A percentile compares a stretch with the other conserved stretches of the same genome.
These are phyloP conservation scores for Callyntrura guangdongensis DNA, from an alignment of 2,888 invertebrate species.

Conservation along the genomic window DNA sequence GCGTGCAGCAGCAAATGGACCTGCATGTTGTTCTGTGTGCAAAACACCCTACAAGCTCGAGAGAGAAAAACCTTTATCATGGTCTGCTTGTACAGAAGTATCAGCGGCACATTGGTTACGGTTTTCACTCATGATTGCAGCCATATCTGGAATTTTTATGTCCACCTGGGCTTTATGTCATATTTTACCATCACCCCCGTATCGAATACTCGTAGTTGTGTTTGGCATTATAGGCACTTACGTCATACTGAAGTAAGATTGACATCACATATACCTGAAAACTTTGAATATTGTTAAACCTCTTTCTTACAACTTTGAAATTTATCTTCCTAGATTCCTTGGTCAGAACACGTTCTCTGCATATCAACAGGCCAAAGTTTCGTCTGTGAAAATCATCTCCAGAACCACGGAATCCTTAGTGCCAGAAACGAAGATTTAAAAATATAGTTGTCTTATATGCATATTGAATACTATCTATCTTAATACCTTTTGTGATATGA, in stretches of 20 bases:
- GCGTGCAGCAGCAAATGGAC: constrained; percentile 90
- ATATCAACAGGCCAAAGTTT: constrained; percentile 96
- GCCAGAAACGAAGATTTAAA: constrained; percentile 84
- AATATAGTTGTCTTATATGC: constrained; percentile 52
- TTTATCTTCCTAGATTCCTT: constrained; percentile 89
- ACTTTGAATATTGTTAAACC: neutral
- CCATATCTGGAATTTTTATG: constrained; percentile 89
- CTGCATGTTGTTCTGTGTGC: constrained; percentile 93
- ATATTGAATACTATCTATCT: constrained; percentile 3
- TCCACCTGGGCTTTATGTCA: constrained; percentile 85
- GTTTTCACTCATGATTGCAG: constrained; percentile 92
- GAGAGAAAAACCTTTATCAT: constrained; percentile 87
- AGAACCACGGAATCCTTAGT: constrained; percentile 84
- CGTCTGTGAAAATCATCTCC: constrained; percentile 92
- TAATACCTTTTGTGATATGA: constrained; percentile 76
- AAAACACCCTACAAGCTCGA: constrained; percentile 93
- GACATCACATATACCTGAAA: neutral
- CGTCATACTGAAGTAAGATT: constrained; percentile 91
- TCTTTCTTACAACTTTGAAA: neutral
- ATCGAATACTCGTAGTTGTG: constrained; percentile 91
- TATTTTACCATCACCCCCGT: constrained; percentile 85
- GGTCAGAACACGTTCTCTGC: constrained; percentile 95
- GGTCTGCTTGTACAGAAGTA: constrained; percentile 84
- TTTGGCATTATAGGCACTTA: constrained; percentile 93
- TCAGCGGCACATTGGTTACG: constrained; percentile 91